Evolutionary conservation across 2,797 vertebrate genomes (phyloP).

Genomic region (Eidolon dupreanum): DNA sequence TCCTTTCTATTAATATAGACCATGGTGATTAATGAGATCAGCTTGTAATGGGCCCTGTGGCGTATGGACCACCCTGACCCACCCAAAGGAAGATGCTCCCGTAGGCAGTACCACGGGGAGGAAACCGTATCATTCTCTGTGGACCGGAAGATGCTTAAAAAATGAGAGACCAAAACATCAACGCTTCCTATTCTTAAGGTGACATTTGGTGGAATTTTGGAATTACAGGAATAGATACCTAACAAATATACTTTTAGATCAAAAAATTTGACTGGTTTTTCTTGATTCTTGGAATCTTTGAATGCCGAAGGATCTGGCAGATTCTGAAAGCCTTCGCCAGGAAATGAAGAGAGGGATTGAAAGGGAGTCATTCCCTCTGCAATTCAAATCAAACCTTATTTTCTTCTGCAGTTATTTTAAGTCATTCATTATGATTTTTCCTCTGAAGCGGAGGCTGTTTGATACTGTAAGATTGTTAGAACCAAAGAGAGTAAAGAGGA

Average conservation of each 20-base stretch:
- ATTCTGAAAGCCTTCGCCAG: slow-evolving; percentile 66
- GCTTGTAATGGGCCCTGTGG: neutral
- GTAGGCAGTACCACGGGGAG: neutral
- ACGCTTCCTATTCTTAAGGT: neutral
- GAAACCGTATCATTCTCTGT: neutral
- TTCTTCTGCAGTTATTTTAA: slow-evolving; percentile 82
- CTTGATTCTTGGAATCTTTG: slow-evolving; percentile 60
- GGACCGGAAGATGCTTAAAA: neutral
- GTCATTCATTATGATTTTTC: slow-evolving; percentile 82
- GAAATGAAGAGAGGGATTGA: slow-evolving; percentile 48
- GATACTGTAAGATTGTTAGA: slow-evolving; percentile 73
- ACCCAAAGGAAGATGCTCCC: neutral
- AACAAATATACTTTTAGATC: neutral
- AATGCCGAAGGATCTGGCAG: slow-evolving; percentile 58
- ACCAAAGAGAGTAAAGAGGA: slow-evolving; percentile 73
- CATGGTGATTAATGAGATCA: neutral
- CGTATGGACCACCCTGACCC: neutral
- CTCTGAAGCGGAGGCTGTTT: slow-evolving; percentile 77
- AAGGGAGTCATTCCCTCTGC: slow-evolving; percentile 72
- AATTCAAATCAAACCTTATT: slow-evolving; percentile 81
- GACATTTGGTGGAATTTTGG: neutral
- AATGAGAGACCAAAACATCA: neutral
- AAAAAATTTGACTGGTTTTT: slow-evolving; percentile 31
- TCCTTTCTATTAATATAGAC: neutral
- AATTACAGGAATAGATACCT: neutral